These are phyloP conservation scores for Sepioteuthis lessoniana DNA, from an alignment of 2,888 invertebrate species.

Conservation along the genomic window DNA sequence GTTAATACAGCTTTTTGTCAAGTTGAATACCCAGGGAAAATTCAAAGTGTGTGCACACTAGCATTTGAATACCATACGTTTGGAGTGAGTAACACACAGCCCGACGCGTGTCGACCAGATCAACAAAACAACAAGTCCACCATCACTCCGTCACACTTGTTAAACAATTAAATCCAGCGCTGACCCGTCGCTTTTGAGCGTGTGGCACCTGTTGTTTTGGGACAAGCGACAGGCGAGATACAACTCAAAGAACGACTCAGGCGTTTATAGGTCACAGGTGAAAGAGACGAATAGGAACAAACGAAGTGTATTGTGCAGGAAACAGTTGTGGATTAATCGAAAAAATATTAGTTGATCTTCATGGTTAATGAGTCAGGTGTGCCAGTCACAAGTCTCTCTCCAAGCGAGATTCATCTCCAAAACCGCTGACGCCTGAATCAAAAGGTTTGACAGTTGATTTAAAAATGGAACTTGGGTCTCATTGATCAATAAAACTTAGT, in stretches of 20 bases:
- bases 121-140: background rate
- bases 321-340: background rate
- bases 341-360: background rate
- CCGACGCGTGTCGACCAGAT: background rate
- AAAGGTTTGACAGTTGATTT: too few relatives aligned
- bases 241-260: background rate
- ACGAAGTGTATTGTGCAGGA: background rate
- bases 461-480: too few relatives aligned
- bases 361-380: background rate
- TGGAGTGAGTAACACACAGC: background rate
- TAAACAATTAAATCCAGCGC: background rate
- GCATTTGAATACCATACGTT: background rate
- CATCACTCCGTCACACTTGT: background rate
- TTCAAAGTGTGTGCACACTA: background rate
- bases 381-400: too few relatives aligned
- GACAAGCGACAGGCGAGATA: background rate
- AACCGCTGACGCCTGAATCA: too few relatives aligned
- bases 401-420: too few relatives aligned
- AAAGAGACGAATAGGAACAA: background rate
- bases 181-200: background rate
- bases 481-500: too few relatives aligned
- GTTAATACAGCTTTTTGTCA: too few relatives aligned
- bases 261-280: background rate
- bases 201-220: constrained; percentile 33
- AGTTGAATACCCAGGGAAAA: too few relatives aligned